Conservation (phyloP, 2,888 invertebrate species). For the Lasioglossum figueresi region DNA sequence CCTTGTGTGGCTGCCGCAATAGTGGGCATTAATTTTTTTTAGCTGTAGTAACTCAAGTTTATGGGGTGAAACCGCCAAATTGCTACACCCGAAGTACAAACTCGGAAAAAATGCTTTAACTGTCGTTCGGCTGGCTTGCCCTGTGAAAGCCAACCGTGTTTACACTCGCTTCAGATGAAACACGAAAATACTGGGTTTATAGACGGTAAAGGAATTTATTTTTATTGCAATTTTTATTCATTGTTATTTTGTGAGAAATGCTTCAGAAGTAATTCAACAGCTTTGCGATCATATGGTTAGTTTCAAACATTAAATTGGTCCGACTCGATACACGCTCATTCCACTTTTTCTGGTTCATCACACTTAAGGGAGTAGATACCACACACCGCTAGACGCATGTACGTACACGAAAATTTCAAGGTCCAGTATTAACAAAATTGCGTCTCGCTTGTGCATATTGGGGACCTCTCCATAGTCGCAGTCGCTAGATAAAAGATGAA, state of each 20-base stretch:
- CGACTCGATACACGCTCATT: neutral
- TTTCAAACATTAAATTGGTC: neutral
- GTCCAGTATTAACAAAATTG: too few species aligned
- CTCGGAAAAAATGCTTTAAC: neutral
- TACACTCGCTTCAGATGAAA: neutral
- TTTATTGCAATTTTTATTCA: neutral
- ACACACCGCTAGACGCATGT: too few species aligned
- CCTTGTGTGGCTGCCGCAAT: neutral
- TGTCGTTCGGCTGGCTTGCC: neutral
- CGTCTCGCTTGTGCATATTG: too few species aligned
- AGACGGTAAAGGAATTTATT: neutral
- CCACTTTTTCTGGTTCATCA: neutral
- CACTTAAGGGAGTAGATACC: too few species aligned
- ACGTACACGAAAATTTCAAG: too few species aligned
- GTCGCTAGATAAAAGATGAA: too few species aligned
- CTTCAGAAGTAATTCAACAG: neutral
- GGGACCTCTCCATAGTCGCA: too few species aligned
- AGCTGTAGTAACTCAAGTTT: neutral
- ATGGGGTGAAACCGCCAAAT: neutral
- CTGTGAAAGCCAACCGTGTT: neutral
- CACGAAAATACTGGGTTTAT: neutral
- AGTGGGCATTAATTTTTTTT: neutral
- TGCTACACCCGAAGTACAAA: neutral
- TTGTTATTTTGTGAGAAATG: neutral
- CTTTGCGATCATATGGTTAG: neutral